Conservation (phyloP, 1,140 invertebrate species). For the Nylanderia fulva region DNA sequence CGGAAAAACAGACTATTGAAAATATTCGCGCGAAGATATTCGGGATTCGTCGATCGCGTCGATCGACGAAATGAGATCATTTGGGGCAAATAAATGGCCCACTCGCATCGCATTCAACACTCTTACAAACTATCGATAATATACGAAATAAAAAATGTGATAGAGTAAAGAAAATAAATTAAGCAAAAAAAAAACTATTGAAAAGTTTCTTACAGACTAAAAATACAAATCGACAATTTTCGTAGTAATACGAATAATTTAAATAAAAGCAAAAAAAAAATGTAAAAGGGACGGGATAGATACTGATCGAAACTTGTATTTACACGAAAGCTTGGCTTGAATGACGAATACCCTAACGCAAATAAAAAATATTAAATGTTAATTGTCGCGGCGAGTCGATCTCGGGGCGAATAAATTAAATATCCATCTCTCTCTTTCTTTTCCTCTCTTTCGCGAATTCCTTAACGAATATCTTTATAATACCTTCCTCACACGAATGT, state of each 20-base stretch:
- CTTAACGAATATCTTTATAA: not conserved
- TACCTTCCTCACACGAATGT: not conserved
- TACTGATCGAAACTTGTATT: constrained; percentile 3
- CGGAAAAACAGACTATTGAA: not conserved
- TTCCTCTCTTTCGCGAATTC: not conserved
- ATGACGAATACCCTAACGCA: not conserved
- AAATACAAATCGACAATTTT: not conserved
- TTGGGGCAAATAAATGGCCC: constrained; percentile 7
- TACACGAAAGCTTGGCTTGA: not conserved
- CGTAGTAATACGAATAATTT: constrained; percentile 8
- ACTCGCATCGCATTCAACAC: constrained; percentile 15
- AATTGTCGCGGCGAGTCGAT: constrained; percentile 35
- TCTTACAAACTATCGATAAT: constrained; percentile 17
- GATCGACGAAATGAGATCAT: constrained; percentile 50
- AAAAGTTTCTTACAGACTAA: not conserved
- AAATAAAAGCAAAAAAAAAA: not conserved
- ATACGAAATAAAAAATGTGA: not conserved
- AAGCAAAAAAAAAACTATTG: constrained; percentile 18
- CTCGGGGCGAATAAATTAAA: constrained; percentile 50
- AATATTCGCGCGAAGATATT: constrained; percentile 15
- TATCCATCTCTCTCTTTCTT: not conserved
- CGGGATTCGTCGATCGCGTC: constrained; percentile 11
- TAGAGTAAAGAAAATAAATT: constrained; percentile 31
- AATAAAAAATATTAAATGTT: not conserved
- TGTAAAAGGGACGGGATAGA: not conserved